Conservation (phyloP, 2,888 invertebrate genomes). For the Chironomus tentans region DNA sequence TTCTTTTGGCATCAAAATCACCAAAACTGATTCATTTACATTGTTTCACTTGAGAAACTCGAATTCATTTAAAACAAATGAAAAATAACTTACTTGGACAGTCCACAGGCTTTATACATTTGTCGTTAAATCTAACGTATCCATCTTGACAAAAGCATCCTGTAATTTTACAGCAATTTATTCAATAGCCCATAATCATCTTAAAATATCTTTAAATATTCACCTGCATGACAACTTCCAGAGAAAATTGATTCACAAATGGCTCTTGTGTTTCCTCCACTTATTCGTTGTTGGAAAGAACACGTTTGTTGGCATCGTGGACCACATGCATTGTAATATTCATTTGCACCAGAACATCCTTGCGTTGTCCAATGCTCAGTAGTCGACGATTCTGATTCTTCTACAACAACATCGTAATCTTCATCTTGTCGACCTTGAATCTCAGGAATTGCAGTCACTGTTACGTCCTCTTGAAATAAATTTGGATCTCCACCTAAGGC, state of each 20-base stretch:
- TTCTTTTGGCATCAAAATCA: no score
- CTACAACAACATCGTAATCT: not conserved
- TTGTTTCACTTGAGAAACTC: not conserved
- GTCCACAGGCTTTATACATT: not conserved
- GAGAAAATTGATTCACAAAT: not conserved
- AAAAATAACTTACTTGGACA: conserved; percentile 13
- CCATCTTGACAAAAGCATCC: conserved; percentile 17
- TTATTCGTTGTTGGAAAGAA: not conserved
- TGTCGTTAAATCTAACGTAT: conserved; percentile 10
- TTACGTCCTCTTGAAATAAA: not conserved
- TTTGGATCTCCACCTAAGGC: not conserved
- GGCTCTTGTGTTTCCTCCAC: not conserved
- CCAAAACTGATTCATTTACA: no score
- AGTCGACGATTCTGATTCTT: not conserved
- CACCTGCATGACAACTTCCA: not conserved
- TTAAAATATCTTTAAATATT: not conserved
- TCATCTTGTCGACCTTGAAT: not conserved
- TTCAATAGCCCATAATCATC: no score
- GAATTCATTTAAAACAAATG: not conserved
- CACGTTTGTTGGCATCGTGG: conserved; percentile 20
- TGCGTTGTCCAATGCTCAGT: not conserved
- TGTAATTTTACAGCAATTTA: not conserved
- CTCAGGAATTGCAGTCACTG: not conserved
- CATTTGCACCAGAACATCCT: not conserved
- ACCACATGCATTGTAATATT: not conserved